Conservation (phyloP, 92 coral and sea anemone species). For the Diadumene lineata region DNA sequence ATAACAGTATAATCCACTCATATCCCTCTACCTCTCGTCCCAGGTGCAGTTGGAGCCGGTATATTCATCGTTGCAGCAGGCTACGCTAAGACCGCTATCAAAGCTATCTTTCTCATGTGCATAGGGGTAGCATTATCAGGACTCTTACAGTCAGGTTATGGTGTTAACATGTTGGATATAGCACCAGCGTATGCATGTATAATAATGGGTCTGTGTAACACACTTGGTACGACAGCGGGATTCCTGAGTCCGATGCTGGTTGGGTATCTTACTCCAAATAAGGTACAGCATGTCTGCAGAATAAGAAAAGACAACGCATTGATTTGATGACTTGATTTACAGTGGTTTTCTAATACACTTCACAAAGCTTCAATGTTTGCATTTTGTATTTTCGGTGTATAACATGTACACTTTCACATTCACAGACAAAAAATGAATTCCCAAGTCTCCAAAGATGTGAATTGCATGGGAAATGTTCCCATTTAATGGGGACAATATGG, state of each 20-base stretch:
- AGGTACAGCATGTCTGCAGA: no score
- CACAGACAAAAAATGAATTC: no score
- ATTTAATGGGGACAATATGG: no score
- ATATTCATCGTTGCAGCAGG: slow-evolving; percentile 75
- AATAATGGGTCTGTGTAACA: slow-evolving; percentile 86
- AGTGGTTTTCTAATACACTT: no score
- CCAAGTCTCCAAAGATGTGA: no score
- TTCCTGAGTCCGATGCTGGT: slow-evolving; percentile 90
- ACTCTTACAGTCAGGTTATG: slow-evolving; percentile 79
- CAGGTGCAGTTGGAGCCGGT: slow-evolving; percentile 82
- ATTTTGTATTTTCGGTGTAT: no score
- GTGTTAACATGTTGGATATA: slow-evolving; percentile 86
- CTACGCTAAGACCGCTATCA: slow-evolving; percentile 59
- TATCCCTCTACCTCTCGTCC: neutral
- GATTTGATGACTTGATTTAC: no score
- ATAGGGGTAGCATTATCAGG: slow-evolving; percentile 88
- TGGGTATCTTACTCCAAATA: slow-evolving; percentile 69
- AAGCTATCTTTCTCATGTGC: slow-evolving; percentile 78
- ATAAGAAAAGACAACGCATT: no score
- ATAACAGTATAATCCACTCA: no score
- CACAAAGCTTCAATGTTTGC: no score
- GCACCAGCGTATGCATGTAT: slow-evolving; percentile 90
- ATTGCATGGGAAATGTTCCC: no score
- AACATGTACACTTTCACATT: no score
- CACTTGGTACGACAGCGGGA: slow-evolving; percentile 81